A percentile compares a stretch with the other conserved stretches of the same genome.
Conservation (phyloP, 2,113 vertebrate genomes). For the Strix uralensis region DNA sequence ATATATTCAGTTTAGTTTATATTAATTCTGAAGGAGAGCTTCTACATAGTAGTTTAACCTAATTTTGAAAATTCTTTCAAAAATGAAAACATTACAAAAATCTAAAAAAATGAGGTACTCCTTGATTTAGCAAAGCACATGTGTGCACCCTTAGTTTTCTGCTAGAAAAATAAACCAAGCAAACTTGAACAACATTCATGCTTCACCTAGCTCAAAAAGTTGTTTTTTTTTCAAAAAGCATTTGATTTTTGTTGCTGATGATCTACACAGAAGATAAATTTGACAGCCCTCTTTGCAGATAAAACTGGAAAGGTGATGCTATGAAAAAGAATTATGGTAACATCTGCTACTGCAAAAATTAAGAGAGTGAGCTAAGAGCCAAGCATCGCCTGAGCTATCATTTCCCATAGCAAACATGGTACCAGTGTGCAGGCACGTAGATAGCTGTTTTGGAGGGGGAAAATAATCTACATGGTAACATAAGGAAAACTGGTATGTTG, state of each 20-base stretch:
- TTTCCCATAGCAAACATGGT: neutral
- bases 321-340: conserved; percentile 70
- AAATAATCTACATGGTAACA: neutral
- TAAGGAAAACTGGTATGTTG: neutral
- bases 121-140: neutral
- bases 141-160: neutral
- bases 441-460: neutral
- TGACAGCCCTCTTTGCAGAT: conserved; percentile 60
- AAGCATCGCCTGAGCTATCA: neutral
- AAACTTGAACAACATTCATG: neutral
- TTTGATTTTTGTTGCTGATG: conserved; percentile 57
- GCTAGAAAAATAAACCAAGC: neutral
- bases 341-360: conserved; percentile 64
- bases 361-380: neutral
- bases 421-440: neutral
- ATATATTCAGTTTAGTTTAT: neutral
- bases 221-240: neutral
- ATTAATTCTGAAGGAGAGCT: neutral
- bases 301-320: conserved; percentile 59
- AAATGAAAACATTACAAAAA: neutral
- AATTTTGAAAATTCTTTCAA: neutral
- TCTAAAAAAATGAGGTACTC: neutral
- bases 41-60: neutral
- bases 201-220: neutral
- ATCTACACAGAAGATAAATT: conserved; percentile 68